These are phyloP conservation scores for Threskiornis aethiopicus DNA, from an alignment of 2,797 vertebrate genomes.

Conservation along the genomic window DNA sequence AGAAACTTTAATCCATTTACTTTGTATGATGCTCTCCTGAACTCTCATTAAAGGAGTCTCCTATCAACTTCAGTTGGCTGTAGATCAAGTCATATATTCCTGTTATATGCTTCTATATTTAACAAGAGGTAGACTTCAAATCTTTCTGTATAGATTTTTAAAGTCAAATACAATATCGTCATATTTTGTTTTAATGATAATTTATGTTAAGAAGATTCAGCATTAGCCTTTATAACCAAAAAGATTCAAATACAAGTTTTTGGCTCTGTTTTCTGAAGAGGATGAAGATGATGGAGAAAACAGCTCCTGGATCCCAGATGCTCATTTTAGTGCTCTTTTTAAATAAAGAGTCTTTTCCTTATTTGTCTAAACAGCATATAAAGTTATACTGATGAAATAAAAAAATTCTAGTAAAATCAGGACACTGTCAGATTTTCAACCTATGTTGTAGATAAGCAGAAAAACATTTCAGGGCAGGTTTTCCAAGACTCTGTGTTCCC, in stretches of 20 bases:
- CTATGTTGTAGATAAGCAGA: not conserved
- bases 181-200: not conserved
- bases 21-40: slow-evolving; percentile 10
- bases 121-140: not conserved
- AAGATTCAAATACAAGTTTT: not conserved
- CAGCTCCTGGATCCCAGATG: not conserved
- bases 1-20: slow-evolving; percentile 26
- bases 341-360: not conserved
- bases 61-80: not conserved
- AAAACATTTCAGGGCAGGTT: not conserved
- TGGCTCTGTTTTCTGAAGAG: not conserved
- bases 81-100: not conserved
- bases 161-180: not conserved
- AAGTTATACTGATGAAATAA: not conserved
- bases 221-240: not conserved
- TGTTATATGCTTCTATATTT: not conserved
- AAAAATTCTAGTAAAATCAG: not conserved
- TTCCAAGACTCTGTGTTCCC: not conserved
- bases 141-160: not conserved
- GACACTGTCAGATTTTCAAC: not conserved
- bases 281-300: not conserved
- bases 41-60: slow-evolving; percentile 8
- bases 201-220: not conserved
- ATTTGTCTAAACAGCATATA: not conserved
- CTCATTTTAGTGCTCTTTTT: not conserved